Percentiles rank a stretch among this genome's conserved stretches.
These are phyloP conservation scores for Heliangelus exortis DNA, from an alignment of 2,797 vertebrate genomes.

Conservation along the genomic window DNA sequence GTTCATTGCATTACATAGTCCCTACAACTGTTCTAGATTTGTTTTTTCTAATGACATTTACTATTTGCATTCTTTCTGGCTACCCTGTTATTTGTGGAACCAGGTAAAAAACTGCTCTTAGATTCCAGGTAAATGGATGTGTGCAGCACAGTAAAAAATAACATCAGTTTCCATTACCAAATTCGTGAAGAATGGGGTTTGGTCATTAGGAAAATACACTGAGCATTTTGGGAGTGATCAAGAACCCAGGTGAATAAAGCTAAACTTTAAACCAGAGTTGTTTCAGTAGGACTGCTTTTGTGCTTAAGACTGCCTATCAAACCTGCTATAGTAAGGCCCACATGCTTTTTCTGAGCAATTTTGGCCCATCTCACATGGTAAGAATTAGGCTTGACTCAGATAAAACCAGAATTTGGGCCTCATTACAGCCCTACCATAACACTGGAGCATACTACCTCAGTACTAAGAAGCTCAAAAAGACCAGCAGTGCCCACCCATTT, in stretches of 20 bases:
- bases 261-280: background rate
- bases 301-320: background rate
- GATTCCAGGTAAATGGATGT: background rate
- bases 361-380: background rate
- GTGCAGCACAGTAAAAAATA: background rate
- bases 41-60: background rate
- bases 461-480: background rate
- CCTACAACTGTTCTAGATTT: background rate
- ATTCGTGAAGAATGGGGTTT: background rate
- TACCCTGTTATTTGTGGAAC: background rate
- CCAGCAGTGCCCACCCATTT: background rate
- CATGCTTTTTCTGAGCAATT: background rate
- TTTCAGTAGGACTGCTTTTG: background rate
- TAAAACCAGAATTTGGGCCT: background rate
- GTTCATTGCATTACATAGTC: background rate
- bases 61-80: background rate
- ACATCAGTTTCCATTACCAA: background rate
- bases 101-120: background rate
- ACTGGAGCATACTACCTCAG: fast-evolving
- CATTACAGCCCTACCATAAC: fast-evolving
- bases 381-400: background rate
- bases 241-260: background rate
- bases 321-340: background rate
- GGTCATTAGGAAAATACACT: background rate
- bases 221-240: background rate